A percentile compares a stretch with the other conserved stretches of the same genome.
Conservation (phyloP, 2,888 invertebrate species). For the Tyria jacobaeae region DNA sequence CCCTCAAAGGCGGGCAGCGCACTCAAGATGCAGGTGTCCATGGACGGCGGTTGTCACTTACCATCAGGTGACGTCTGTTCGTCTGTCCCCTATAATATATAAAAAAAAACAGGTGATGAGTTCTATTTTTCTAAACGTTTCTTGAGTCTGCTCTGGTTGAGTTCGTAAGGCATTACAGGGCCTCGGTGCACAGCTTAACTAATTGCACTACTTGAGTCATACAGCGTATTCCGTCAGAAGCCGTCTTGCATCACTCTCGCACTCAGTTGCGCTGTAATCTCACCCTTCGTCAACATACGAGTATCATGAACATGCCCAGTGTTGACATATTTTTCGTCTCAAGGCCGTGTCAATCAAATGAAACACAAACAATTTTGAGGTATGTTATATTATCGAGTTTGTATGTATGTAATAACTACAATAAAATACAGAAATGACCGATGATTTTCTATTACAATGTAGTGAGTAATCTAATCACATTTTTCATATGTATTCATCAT, state of each 20-base stretch:
- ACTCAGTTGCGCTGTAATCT: no score
- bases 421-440: constrained; percentile 84
- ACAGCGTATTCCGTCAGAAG: no score
- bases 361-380: constrained; percentile 78
- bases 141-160: not conserved
- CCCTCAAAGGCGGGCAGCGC: no score
- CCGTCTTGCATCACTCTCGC: no score
- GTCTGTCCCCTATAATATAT: no score
- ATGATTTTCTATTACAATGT: constrained; percentile 82
- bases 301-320: no score
- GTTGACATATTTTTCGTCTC: no score
- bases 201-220: not conserved
- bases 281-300: not conserved
- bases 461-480: constrained; percentile 79
- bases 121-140: no score
- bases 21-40: no score
- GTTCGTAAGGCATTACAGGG: not conserved
- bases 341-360: constrained; percentile 32
- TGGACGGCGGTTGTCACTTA: no score
- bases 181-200: not conserved
- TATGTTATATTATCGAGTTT: constrained; percentile 86
- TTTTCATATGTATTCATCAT: constrained; percentile 81
- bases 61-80: no score
- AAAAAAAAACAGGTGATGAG: no score
- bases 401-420: constrained; percentile 86